Conservation (phyloP, 2,113 vertebrate species). For the Theristicus caerulescens region DNA sequence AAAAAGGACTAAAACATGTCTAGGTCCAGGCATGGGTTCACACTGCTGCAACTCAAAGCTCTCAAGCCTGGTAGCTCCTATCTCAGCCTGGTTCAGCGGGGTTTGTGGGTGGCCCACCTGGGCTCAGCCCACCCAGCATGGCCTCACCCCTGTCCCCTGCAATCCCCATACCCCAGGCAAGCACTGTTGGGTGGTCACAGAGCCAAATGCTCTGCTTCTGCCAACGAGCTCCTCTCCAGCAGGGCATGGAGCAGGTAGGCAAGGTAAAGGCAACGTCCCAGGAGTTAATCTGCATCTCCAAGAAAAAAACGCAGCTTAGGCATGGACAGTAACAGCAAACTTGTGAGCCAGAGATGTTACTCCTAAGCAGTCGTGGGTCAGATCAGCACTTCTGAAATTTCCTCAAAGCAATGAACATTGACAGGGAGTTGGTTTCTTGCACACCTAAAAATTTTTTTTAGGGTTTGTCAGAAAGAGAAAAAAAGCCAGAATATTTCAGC, state of each 20-base stretch:
- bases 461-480: not conserved
- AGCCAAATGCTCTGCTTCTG: not conserved
- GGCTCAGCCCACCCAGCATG: not conserved
- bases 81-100: not conserved
- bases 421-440: not conserved
- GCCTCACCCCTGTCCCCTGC: not conserved
- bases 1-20: rapidly evolving
- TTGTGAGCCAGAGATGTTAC: not conserved
- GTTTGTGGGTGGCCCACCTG: not conserved
- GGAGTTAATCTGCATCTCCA: not conserved
- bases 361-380: not conserved
- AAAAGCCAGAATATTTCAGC: not conserved
- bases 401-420: not conserved
- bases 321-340: not conserved
- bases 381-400: not conserved
- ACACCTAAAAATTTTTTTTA: not conserved
- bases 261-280: not conserved
- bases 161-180: not conserved
- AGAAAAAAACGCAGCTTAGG: not conserved
- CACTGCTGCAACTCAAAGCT: not conserved
- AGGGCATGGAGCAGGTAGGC: not conserved
- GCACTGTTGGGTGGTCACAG: not conserved
- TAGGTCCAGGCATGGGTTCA: not conserved
- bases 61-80: not conserved
- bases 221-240: not conserved